These are phyloP conservation scores for Anomalospiza imberbis DNA, from an alignment of 2,797 vertebrate species.

Conservation along the genomic window DNA sequence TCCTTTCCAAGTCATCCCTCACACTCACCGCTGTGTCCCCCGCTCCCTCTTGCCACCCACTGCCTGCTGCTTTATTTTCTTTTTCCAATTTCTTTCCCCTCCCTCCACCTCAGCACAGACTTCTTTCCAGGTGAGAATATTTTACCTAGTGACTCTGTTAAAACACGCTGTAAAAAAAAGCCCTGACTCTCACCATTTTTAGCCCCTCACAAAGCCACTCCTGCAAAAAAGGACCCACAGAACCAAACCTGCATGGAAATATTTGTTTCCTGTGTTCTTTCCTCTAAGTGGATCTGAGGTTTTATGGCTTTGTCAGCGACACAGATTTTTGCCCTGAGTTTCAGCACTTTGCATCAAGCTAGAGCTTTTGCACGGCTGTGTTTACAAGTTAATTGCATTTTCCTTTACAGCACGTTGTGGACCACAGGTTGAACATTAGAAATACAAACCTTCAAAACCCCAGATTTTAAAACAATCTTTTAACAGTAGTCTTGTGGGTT, in stretches of 20 bases:
- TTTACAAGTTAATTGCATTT: background rate
- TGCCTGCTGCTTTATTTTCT: slow-evolving; percentile 48
- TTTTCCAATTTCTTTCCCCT: slow-evolving; percentile 37
- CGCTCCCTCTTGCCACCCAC: slow-evolving; percentile 26
- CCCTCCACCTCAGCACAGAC: slow-evolving; percentile 21
- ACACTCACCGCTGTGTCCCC: slow-evolving; percentile 29
- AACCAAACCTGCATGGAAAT: background rate
- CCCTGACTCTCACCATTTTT: background rate
- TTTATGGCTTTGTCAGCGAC: background rate
- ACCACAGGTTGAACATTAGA: background rate
- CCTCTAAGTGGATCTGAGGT: background rate
- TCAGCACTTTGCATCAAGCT: background rate
- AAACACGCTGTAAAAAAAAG: background rate
- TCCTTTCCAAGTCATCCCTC: slow-evolving; percentile 66
- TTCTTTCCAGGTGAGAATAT: slow-evolving; percentile 54
- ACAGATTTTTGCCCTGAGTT: background rate
- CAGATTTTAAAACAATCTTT: background rate
- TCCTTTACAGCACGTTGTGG: background rate
- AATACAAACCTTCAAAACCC: background rate
- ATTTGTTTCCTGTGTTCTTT: background rate
- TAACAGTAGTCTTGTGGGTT: background rate
- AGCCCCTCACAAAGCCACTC: background rate
- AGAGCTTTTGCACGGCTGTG: background rate
- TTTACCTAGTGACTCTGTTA: background rate
- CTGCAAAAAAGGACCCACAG: background rate